Base-by-base conservation (phyloP, 2,888 invertebrate species). In the Sepioteuthis lessoniana region DNA sequence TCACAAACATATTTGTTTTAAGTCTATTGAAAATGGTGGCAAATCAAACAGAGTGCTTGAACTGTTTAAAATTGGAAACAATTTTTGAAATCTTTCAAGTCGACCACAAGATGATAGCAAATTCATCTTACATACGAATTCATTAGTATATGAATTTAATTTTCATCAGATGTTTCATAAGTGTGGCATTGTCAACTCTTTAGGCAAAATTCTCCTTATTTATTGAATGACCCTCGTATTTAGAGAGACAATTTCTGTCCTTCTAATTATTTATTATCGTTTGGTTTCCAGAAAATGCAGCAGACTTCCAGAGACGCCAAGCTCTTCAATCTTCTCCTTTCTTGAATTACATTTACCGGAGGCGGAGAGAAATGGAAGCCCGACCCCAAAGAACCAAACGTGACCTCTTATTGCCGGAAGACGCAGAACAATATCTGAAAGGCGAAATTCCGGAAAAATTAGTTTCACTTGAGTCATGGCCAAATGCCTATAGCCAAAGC, bases 391-490 rank as follows among this genome's bases (percentile, higher is more conserved):
- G 91, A 31, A 92, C 91, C 28, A 92, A 92, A 92, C 91, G 91
- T 46, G 91, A 47, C 1, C 91, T 92, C 25, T 46, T 46, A 31
- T 21, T 92, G 19, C 42, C 91, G 46, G 91, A 92, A 46, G 91
- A 92, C 10, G 42, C 91, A 16, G 46, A 92, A 92, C 91, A 28
- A 38, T 92, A 92, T 31, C 13, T 92, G 91, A 42, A 38, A 46
- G 91, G 46, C 7, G 91, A 46, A 28, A 92, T 92, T 28, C 91
- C 91, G 31, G 91, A 92, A 31, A 92, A 92, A 92, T 47, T 92
- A n/a, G 91, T 92, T n/a, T n/a, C 91, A 4, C 91, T 92, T 46
- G 91, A 92, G n/a, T 92, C 91, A 5, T 92, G 91, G 91, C 91
- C 91, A 46, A 92, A 92, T 31, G 91, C 91, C 38, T 46, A 46